Evolutionary conservation across 2,113 vertebrate genomes (phyloP).

Genomic region (Corvus cornix): DNA sequence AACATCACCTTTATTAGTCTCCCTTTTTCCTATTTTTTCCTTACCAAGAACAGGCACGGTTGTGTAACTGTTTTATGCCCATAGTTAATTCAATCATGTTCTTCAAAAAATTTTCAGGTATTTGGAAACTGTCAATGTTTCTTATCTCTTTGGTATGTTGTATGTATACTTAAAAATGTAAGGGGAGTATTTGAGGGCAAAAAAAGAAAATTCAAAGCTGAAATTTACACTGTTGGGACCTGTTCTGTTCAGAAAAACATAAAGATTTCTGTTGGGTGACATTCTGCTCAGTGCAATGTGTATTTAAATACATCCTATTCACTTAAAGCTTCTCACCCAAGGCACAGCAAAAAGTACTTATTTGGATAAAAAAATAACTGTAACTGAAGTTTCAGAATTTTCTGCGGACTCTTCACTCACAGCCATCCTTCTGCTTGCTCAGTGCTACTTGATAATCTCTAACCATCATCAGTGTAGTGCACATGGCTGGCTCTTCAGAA

Average conservation of each 20-base stretch:
- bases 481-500: not conserved
- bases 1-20: not conserved
- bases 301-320: not conserved
- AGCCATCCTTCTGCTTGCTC: not conserved
- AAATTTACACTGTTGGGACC: not conserved
- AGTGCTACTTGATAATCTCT: not conserved
- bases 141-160: not conserved
- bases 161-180: not conserved
- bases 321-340: not conserved
- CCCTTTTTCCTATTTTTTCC: not conserved
- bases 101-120: not conserved
- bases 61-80: not conserved
- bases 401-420: not conserved
- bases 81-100: not conserved
- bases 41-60: not conserved
- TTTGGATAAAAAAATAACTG: not conserved
- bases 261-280: not conserved
- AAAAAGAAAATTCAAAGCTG: not conserved
- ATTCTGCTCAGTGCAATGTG: not conserved
- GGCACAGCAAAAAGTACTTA: not conserved
- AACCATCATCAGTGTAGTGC: not conserved
- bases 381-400: not conserved
- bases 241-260: not conserved
- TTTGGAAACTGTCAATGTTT: not conserved
- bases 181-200: not conserved